Evolutionary conservation across 1,140 invertebrate genomes (phyloP).

Genomic region (Theocolax elegans): DNA sequence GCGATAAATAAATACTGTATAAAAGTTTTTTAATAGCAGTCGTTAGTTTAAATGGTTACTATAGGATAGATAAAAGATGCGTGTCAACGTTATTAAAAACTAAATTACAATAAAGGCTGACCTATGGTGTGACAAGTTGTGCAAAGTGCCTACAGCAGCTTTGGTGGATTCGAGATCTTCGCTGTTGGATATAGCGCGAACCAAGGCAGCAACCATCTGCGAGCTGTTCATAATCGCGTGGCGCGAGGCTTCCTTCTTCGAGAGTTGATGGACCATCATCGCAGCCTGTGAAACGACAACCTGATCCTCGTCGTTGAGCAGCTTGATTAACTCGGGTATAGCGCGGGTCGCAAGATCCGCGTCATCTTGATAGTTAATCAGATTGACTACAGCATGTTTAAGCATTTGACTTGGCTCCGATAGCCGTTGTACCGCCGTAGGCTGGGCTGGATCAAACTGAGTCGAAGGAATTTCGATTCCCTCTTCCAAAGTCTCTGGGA

Average conservation of each 20-base stretch:
- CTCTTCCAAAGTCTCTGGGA: constrained; percentile 96
- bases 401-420: constrained; percentile 97
- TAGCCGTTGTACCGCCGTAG: constrained; percentile 94
- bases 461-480: constrained; percentile 97
- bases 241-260: constrained; percentile 97
- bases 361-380: constrained; percentile 99
- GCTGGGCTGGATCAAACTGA: constrained; percentile 92
- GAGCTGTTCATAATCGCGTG: constrained; percentile 99
- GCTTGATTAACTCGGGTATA: constrained; percentile 97
- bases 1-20: too few relatives aligned
- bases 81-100: not conserved
- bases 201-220: constrained; percentile 95
- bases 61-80: too few relatives aligned
- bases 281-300: constrained; percentile 98
- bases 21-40: too few relatives aligned
- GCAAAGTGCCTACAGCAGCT: constrained; percentile 93
- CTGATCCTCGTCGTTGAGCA: constrained; percentile 98
- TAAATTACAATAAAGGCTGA: not conserved
- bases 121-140: constrained; percentile 94
- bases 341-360: constrained; percentile 97
- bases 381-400: constrained; percentile 96
- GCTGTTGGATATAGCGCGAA: constrained; percentile 93
- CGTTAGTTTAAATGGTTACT: too few relatives aligned
- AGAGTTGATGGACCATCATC: constrained; percentile 99
- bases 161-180: constrained; percentile 98